Conservation (phyloP, 2,113 vertebrate genomes). For the Otocyon megalotis region DNA sequence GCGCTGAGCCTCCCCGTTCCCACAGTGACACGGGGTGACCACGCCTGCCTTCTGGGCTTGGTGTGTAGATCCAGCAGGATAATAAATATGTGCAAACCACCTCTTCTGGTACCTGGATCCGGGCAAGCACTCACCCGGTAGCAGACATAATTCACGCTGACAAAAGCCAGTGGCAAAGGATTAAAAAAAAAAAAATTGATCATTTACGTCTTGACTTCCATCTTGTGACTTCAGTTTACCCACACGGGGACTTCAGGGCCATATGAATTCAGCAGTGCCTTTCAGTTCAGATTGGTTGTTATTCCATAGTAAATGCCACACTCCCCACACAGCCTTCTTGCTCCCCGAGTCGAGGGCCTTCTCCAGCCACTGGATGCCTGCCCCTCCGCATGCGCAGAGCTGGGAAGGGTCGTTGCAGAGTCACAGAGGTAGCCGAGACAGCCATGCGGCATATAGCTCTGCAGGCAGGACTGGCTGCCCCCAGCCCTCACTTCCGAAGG, state of each 20-base stretch:
- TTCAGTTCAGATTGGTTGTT: not conserved
- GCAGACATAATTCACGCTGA: not conserved
- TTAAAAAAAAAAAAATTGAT: not conserved
- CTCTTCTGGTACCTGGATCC: not conserved
- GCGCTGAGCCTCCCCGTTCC: too few relatives aligned
- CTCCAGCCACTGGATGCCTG: not conserved
- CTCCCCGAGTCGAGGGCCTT: accelerated
- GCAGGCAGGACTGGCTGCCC: not conserved
- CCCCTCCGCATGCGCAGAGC: accelerated
- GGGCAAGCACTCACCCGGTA: accelerated
- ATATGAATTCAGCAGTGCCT: accelerated
- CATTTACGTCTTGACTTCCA: too few relatives aligned
- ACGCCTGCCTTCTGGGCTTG: not conserved
- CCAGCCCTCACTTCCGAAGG: accelerated
- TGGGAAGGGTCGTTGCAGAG: not conserved
- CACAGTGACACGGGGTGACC: too few relatives aligned
- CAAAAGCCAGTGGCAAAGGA: not conserved
- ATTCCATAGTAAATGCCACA: not conserved
- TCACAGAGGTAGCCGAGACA: accelerated
- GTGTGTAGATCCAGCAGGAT: accelerated
- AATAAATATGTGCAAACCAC: not conserved
- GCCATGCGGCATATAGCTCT: not conserved
- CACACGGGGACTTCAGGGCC: not conserved
- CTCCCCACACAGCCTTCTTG: not conserved
- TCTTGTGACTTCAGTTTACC: not conserved